These are phyloP conservation scores for Phrixothrix hirtus DNA, from an alignment of 2,888 invertebrate species.

Conservation along the genomic window DNA sequence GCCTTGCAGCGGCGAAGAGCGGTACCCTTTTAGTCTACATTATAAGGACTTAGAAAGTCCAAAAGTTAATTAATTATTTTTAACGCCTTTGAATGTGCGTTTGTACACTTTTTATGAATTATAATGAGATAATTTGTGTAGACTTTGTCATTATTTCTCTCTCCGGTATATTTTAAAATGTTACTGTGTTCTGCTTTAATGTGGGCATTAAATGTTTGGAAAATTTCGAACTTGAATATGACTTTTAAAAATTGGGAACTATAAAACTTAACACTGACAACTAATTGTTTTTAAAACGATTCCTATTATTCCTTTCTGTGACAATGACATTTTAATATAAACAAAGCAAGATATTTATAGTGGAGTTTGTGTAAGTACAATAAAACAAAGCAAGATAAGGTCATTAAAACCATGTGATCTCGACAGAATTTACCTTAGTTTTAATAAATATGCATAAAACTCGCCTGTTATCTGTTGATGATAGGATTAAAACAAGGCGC, in stretches of 20 bases:
- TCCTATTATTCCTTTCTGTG: no score
- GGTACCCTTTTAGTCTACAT: constrained; percentile 25
- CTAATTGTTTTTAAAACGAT: no score
- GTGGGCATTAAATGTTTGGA: no score
- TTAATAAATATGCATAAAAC: constrained; percentile 9
- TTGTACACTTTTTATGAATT: constrained; percentile 47
- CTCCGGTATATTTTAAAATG: no score
- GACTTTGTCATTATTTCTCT: not conserved
- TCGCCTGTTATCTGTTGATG: constrained; percentile 5
- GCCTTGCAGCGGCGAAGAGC: constrained; percentile 47
- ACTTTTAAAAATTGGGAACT: no score
- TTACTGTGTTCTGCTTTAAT: no score
- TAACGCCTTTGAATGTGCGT: constrained; percentile 44
- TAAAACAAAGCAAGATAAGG: constrained; percentile 5
- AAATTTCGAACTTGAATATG: no score
- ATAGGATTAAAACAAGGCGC: constrained; percentile 4
- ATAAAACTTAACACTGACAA: no score
- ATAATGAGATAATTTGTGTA: constrained; percentile 30
- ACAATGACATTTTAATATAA: no score
- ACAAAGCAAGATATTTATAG: no score
- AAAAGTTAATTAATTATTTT: constrained; percentile 55
- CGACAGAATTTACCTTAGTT: constrained; percentile 1
- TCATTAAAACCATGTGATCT: not conserved
- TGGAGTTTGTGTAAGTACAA: no score
- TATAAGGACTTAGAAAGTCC: constrained; percentile 49